Percentiles rank a stretch among this genome's conserved stretches.
phyloP scores from a whole-genome alignment of 2,113 vertebrate genomes.

The Malurus alboscapulatus region DNA sequence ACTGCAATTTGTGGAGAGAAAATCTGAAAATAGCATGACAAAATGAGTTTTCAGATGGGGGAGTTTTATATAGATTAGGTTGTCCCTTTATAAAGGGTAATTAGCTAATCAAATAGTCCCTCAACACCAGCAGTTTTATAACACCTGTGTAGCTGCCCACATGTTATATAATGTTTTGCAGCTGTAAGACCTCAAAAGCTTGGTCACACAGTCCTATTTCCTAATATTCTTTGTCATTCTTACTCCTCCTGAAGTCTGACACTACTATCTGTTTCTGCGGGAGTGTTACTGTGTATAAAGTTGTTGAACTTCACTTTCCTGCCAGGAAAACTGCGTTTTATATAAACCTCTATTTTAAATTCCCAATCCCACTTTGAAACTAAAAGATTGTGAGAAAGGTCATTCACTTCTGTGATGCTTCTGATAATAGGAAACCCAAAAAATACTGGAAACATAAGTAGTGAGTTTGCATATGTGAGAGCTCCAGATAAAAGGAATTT shows the following conservation, averaged over 20 bases:
- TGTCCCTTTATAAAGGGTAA: slow-evolving; percentile 71
- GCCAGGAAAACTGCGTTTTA: not conserved
- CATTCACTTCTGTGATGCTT: not conserved
- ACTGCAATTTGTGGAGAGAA: slow-evolving; percentile 64
- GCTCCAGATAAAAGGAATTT: slow-evolving; percentile 42
- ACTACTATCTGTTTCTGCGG: not conserved
- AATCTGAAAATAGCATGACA: slow-evolving; percentile 50
- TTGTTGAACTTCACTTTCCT: not conserved
- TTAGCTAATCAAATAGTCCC: slow-evolving; percentile 73
- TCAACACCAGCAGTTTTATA: slow-evolving; percentile 69
- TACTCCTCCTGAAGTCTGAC: not conserved
- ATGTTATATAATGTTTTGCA: slow-evolving; percentile 51
- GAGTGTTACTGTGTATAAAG: not conserved
- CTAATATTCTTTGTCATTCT: not conserved
- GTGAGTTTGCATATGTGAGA: not conserved
- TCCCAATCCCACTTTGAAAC: not conserved
- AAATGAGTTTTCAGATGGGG: slow-evolving; percentile 53
- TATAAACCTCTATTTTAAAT: not conserved
- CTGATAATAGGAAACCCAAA: not conserved
- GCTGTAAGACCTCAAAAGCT: slow-evolving; percentile 7
- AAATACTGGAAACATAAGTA: slow-evolving; percentile 38
- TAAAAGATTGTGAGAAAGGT: slow-evolving; percentile 2
- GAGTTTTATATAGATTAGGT: slow-evolving; percentile 63
- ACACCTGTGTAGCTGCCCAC: slow-evolving; percentile 61
- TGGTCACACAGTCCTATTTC: not conserved